Evolutionary conservation across 2,888 invertebrate genomes (phyloP).

Genomic region (Diaprepes abbreviatus): DNA sequence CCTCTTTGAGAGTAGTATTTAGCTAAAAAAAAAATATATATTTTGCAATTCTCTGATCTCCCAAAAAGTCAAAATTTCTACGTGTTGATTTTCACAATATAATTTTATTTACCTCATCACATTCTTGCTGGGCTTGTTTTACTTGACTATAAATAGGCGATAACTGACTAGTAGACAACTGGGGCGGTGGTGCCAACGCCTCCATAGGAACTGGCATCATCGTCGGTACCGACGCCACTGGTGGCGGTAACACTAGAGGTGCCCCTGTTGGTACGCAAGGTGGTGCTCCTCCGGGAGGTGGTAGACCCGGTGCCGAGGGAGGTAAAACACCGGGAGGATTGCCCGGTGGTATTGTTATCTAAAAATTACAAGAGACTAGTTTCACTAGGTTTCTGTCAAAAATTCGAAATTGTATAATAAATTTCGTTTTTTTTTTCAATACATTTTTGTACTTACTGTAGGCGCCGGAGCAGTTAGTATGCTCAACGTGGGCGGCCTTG

Average conservation of each 20-base stretch:
- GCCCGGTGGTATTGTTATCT: slow-evolving; percentile 30
- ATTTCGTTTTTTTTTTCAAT: too few relatives aligned
- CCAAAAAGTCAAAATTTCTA: too few relatives aligned
- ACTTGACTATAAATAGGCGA: slow-evolving; percentile 27
- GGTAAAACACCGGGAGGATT: slow-evolving; percentile 16
- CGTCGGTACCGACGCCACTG: slow-evolving; percentile 22
- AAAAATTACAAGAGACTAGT: not conserved
- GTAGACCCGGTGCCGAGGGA: slow-evolving; percentile 24
- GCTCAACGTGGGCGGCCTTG: slow-evolving; percentile 40
- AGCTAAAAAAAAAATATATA: slow-evolving; percentile 9
- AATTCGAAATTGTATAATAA: not conserved
- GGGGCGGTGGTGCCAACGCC: slow-evolving; percentile 31
- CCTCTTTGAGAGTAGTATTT: slow-evolving; percentile 29
- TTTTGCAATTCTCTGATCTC: too few relatives aligned
- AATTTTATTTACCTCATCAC: slow-evolving; percentile 30
- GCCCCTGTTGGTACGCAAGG: not conserved
- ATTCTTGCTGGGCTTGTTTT: slow-evolving; percentile 24
- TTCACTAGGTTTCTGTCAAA: not conserved
- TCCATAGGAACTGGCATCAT: slow-evolving; percentile 36
- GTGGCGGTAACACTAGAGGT: slow-evolving; percentile 9
- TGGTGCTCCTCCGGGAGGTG: slow-evolving; percentile 4
- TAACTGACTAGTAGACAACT: slow-evolving; percentile 36
- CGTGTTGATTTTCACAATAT: too few relatives aligned
- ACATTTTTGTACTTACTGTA: slow-evolving; percentile 25
- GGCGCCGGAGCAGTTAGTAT: slow-evolving; percentile 31